A percentile compares a stretch with the other conserved stretches of the same genome.
Evolutionary conservation across 2,113 vertebrate genomes (phyloP).

Genomic region (Aix galericulata): DNA sequence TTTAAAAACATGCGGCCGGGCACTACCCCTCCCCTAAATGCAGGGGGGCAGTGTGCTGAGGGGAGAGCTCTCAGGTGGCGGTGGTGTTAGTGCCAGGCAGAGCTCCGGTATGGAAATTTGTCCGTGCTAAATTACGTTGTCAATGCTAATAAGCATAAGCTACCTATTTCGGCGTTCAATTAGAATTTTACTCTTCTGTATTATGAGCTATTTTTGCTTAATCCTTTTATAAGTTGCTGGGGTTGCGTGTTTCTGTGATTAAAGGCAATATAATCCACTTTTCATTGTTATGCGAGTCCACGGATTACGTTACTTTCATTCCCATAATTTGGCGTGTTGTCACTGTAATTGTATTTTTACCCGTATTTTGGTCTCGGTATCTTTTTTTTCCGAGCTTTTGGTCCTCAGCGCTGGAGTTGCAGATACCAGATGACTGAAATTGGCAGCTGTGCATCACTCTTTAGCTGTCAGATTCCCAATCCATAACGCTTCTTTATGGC

Average conservation of each 20-base stretch:
- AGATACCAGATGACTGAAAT: constrained; percentile 15
- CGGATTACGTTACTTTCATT: neutral
- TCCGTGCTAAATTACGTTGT: neutral
- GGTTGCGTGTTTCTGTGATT: constrained; percentile 24
- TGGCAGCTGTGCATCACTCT: neutral
- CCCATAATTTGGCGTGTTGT: neutral
- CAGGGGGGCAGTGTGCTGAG: neutral
- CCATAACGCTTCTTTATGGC: constrained; percentile 16
- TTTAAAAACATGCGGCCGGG: neutral
- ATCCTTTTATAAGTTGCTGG: constrained; percentile 36
- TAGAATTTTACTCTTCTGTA: constrained; percentile 5
- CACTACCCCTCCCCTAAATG: neutral
- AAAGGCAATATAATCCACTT: constrained; percentile 60
- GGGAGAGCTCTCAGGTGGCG: neutral
- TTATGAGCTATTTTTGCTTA: neutral
- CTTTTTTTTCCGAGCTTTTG: neutral
- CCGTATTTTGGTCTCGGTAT: neutral
- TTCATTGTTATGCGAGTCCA: neutral
- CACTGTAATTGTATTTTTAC: neutral
- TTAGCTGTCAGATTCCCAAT: neutral
- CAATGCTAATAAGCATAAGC: neutral
- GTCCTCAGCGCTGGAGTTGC: neutral
- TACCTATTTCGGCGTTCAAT: neutral
- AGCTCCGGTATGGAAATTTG: neutral
- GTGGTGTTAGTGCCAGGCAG: neutral